Conservation (phyloP, 2,797 vertebrate species). For the Acipenser oxyrinchus region DNA sequence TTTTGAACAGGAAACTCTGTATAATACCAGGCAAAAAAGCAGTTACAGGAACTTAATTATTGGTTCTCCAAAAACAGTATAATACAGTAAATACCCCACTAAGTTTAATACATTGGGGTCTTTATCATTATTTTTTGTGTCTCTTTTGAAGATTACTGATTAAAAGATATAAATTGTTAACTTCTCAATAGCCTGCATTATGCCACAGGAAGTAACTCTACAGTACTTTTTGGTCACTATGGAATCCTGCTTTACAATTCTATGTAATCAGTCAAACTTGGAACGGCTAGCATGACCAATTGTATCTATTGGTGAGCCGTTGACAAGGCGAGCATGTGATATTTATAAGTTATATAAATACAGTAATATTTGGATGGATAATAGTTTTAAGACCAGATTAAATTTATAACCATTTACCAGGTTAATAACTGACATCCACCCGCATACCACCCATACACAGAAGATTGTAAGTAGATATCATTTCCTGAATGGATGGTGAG, state of each 20-base stretch:
- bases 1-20: too few relatives aligned
- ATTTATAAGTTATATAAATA: neutral
- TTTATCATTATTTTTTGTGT: too few relatives aligned
- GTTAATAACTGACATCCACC: neutral
- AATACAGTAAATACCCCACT: too few relatives aligned
- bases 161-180: too few relatives aligned
- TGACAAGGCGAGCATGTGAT: neutral
- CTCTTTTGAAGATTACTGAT: too few relatives aligned
- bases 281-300: neutral
- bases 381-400: neutral
- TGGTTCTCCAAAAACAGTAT: too few relatives aligned
- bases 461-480: neutral
- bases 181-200: neutral
- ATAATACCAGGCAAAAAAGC: too few relatives aligned
- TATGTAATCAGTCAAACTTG: constrained; percentile 7
- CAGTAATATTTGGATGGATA: neutral
- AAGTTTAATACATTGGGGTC: too few relatives aligned
- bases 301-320: neutral
- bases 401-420: neutral
- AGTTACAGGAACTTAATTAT: too few relatives aligned
- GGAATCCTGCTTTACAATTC: constrained; percentile 9
- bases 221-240: constrained; percentile 11
- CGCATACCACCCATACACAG: neutral
- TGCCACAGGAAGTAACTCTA: constrained; percentile 6
- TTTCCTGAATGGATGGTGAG: too few relatives aligned